These are phyloP conservation scores for Melanotaenia trifasciata DNA, from an alignment of 2,797 vertebrate species.

Conservation along the genomic window DNA sequence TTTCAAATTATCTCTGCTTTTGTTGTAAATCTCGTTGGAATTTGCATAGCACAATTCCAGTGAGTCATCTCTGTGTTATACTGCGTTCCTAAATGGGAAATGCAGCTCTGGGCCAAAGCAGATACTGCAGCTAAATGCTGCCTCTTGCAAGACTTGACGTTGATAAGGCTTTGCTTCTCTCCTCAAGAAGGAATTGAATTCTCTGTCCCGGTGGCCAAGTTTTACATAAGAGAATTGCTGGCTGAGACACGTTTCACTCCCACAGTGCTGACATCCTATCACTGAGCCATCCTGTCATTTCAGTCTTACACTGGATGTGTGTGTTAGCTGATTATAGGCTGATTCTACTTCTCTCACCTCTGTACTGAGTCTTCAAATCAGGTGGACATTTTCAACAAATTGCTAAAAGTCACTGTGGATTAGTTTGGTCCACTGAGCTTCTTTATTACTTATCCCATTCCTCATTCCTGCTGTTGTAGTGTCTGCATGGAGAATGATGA, in stretches of 20 bases:
- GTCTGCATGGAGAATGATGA: not conserved
- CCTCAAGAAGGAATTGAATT: conserved; percentile 32
- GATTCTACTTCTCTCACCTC: conserved; percentile 22
- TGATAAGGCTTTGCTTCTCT: conserved; percentile 41
- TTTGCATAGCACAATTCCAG: conserved; percentile 43
- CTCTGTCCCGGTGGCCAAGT: conserved; percentile 45
- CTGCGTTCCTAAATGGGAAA: conserved; percentile 43
- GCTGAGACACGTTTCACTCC: conserved; percentile 55
- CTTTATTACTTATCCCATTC: conserved; percentile 5
- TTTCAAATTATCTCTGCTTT: conserved; percentile 53
- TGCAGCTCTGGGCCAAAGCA: conserved; percentile 26
- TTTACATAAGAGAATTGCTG: conserved; percentile 59
- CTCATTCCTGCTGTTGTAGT: not conserved
- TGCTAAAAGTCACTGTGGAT: conserved; percentile 38
- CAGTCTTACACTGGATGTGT: conserved; percentile 23
- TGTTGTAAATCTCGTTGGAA: conserved; percentile 47
- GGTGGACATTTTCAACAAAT: conserved; percentile 10
- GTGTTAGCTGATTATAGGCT: conserved; percentile 41
- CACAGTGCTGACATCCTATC: conserved; percentile 47
- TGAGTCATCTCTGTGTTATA: conserved; percentile 51
- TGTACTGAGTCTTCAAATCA: conserved; percentile 16
- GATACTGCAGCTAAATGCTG: conserved; percentile 27
- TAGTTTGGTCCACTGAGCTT: conserved; percentile 19
- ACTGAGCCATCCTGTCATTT: conserved; percentile 34
- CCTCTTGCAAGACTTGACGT: conserved; percentile 19